Conservation (phyloP, 2,113 vertebrate species). For the Platysternon megacephalum region DNA sequence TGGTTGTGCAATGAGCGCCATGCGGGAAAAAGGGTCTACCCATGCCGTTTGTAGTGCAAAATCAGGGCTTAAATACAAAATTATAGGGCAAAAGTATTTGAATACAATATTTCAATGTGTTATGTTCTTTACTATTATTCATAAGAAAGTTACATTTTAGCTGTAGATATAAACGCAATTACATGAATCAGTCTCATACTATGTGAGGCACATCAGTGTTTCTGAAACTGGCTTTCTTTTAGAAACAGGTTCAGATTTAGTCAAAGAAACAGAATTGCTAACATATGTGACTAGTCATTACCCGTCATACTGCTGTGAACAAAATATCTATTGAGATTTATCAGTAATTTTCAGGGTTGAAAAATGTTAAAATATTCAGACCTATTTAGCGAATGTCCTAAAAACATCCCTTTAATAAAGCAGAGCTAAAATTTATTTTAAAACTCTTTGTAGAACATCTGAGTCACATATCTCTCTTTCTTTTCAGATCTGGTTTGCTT, state of each 20-base stretch:
- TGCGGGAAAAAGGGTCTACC: background rate
- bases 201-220: background rate
- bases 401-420: background rate
- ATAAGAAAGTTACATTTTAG: background rate
- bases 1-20: background rate
- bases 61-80: background rate
- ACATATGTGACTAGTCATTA: fast-evolving
- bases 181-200: background rate
- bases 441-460: background rate
- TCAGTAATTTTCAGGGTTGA: background rate
- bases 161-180: background rate
- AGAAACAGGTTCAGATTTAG: background rate
- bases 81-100: background rate
- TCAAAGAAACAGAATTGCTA: background rate
- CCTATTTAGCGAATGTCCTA: background rate
- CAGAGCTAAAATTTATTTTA: background rate
- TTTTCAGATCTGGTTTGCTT: constrained; percentile 97
- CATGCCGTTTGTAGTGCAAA: background rate
- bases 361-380: background rate
- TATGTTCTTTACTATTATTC: background rate
- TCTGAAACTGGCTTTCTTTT: background rate
- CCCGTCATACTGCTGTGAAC: background rate
- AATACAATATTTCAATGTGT: background rate
- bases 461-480: background rate
- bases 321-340: background rate